A percentile compares a stretch with the other conserved stretches of the same genome.
Evolutionary conservation across 2,888 invertebrate genomes (phyloP).

Genomic region (Drosophila borborema): DNA sequence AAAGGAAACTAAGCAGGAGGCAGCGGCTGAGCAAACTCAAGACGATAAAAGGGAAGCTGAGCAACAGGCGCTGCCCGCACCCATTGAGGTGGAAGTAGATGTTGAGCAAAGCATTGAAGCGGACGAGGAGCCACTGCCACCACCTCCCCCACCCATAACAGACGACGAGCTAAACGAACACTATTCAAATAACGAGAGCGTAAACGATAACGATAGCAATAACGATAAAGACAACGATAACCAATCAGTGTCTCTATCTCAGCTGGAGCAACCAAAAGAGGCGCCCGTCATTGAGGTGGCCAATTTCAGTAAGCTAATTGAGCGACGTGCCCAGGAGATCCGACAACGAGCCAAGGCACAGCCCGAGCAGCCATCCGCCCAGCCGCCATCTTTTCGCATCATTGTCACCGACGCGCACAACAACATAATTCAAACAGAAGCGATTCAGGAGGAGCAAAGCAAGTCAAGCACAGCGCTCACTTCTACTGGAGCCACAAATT

Average conservation of each 20-base stretch:
- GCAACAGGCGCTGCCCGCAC: constrained; percentile 25
- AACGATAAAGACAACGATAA: constrained; percentile 30
- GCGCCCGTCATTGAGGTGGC: constrained; percentile 82
- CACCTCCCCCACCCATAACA: constrained; percentile 61
- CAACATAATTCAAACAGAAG: constrained; percentile 84
- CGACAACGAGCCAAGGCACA: constrained; percentile 49
- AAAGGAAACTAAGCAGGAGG: constrained; percentile 38
- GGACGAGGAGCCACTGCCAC: constrained; percentile 51
- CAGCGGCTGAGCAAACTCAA: constrained; percentile 27
- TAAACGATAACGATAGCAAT: constrained; percentile 17
- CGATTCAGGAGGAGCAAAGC: constrained; percentile 65
- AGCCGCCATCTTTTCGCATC: constrained; percentile 78
- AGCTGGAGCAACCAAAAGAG: constrained; percentile 78
- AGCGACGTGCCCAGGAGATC: constrained; percentile 80
- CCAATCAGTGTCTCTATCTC: constrained; percentile 40
- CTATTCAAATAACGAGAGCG: constrained; percentile 5
- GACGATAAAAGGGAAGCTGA: constrained; percentile 32
- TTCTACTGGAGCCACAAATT: constrained; percentile 21
- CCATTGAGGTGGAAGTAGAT: constrained; percentile 18
- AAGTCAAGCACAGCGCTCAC: constrained; percentile 8
- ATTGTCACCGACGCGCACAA: constrained; percentile 84
- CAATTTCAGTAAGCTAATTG: constrained; percentile 81
- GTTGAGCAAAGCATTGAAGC: constrained; percentile 1
- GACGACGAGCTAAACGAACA: constrained; percentile 28
- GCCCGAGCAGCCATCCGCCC: neutral